These are phyloP conservation scores for Drosophila tripunctata DNA, from an alignment of 2,888 invertebrate genomes.

Conservation along the genomic window DNA sequence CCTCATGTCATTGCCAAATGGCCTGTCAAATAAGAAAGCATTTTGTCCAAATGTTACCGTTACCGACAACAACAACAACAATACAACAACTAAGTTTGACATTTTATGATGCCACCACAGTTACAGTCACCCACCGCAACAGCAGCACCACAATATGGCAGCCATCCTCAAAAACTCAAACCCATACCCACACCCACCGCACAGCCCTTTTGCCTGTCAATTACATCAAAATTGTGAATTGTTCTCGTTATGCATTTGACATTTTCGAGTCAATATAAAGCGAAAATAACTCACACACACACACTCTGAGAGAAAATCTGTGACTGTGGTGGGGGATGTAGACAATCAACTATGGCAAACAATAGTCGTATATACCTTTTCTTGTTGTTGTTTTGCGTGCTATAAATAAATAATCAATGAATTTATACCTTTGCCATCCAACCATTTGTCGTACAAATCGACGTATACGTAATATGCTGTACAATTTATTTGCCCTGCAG, in stretches of 20 bases:
- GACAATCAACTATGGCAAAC: constrained; percentile 71
- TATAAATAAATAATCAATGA: constrained; percentile 80
- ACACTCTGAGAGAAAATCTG: not conserved
- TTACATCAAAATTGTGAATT: constrained; percentile 78
- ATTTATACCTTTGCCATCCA: constrained; percentile 53
- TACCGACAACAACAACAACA: constrained; percentile 50
- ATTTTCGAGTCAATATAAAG: constrained; percentile 78
- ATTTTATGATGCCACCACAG: constrained; percentile 67
- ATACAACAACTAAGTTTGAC: constrained; percentile 65
- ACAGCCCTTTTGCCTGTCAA: constrained; percentile 66
- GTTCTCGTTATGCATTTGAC: constrained; percentile 78
- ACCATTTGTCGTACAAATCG: constrained; percentile 19
- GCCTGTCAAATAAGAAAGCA: constrained; percentile 78
- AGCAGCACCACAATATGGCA: constrained; percentile 1
- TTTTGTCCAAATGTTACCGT: constrained; percentile 78
- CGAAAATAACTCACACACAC: constrained; percentile 60
- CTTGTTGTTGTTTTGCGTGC: constrained; percentile 47
- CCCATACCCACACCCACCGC: constrained; percentile 20
- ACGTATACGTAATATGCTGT: constrained; percentile 67
- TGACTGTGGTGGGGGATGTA: constrained; percentile 1
- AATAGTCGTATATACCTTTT: constrained; percentile 61
- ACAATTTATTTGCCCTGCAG: constrained; percentile 69
- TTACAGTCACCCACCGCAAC: not conserved
- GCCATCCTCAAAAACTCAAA: constrained; percentile 3
- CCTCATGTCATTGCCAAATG: constrained; percentile 68